phyloP scores from a whole-genome alignment of 2,797 vertebrate genomes.

The Crocidura indochinensis region DNA sequence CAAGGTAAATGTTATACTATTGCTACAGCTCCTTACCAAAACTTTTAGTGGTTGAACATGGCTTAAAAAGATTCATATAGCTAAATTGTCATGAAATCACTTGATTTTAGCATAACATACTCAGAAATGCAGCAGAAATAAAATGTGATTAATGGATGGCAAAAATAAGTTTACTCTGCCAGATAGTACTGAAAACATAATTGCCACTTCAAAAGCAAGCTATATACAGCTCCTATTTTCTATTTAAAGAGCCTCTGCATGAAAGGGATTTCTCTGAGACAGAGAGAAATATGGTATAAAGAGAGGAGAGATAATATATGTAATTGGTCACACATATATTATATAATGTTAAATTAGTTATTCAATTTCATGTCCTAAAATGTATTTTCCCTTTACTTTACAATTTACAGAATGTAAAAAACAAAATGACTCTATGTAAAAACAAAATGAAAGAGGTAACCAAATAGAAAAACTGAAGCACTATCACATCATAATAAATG shows the following conservation, averaged over 20 bases:
- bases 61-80: constrained; percentile 83
- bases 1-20: too few relatives aligned
- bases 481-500: background rate
- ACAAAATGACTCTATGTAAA: constrained; percentile 55
- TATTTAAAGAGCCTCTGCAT: constrained; percentile 32
- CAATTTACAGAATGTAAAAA: constrained; percentile 8
- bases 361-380: constrained; percentile 28
- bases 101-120: constrained; percentile 82
- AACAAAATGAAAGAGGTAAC: constrained; percentile 22
- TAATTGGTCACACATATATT: background rate
- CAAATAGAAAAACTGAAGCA: background rate
- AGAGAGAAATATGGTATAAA: background rate
- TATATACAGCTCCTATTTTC: background rate
- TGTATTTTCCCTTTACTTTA: background rate
- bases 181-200: constrained; percentile 73
- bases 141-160: constrained; percentile 87
- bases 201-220: constrained; percentile 80
- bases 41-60: constrained; percentile 82
- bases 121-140: constrained; percentile 83
- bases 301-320: background rate
- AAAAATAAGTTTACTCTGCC: constrained; percentile 85
- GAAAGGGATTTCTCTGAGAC: constrained; percentile 71
- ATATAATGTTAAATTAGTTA: constrained; percentile 61
- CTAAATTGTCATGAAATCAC: constrained; percentile 87
- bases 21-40: too few relatives aligned